Base-by-base conservation (phyloP, 2,888 invertebrate genomes). In the Notocelia uddmanniana region DNA sequence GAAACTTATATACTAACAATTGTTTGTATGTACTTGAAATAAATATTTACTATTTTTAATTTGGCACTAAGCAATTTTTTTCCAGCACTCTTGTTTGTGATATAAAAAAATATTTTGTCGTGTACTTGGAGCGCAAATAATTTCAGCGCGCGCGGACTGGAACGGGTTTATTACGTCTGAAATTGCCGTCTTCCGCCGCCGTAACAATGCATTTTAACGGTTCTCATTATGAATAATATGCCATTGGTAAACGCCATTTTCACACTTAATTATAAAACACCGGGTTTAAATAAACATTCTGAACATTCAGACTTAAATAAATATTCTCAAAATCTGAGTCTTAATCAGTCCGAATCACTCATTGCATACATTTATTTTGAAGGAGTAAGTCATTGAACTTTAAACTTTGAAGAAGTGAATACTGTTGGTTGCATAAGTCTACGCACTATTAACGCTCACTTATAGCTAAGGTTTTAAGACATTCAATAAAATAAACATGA, bases 141-240 rank as follows among this genome's bases (percentile, higher is more conserved):
- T 72, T 72, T 67, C 50, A 68, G 72, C 48, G 62, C 21, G 60
- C 68, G 50, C 19, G 31, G 31, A 55, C 37, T 55, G 67, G 71
- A 72, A 72, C 66, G 64, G 23, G 71, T 67, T 67, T 71, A 67
- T 71, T 55, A 67, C 67, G 60, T 60, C 60, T 72, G 60, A 72
- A 70, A 67, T 67, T 55, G 67, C 45, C 55, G 59, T 34, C 67
- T 72, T 72, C 71, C 71, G 71, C 21, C 48, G n/a, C 23, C 34
- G 34, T 60, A 67, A 67, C 45, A 71, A 71, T 55, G 55, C 67
- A 37, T 55, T 70, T 70, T 41, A 58, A 67, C 59, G 10, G 41
- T 18, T 31, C 52, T 48, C 63, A 60, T 60, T 67, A 26, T 48
- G 41, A 52, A 71, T 50, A 45, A 57, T 37, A 58, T 59, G 66